A percentile compares a stretch with the other conserved stretches of the same genome.
phyloP scores from a whole-genome alignment of 2,113 vertebrate genomes.

The Vireo altiloquus region DNA sequence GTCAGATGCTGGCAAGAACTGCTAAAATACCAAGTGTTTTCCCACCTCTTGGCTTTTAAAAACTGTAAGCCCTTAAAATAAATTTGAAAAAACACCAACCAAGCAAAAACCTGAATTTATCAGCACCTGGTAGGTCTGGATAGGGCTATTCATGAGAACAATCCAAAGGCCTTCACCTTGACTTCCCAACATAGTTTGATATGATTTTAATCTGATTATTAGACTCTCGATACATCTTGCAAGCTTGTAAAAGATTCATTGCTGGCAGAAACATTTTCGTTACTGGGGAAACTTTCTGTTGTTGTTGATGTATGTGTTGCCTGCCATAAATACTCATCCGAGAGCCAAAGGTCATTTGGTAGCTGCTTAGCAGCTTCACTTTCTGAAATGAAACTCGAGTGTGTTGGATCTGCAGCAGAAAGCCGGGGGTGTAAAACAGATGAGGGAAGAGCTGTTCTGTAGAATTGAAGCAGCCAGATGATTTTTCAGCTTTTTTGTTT shows the following conservation, averaged over 20 bases:
- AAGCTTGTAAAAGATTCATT: conserved; percentile 67
- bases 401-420: neutral
- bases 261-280: conserved; percentile 55
- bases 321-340: conserved; percentile 57
- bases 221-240: conserved; percentile 52
- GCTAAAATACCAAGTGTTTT: neutral
- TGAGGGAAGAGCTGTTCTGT: neutral
- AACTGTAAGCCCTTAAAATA: conserved; percentile 29
- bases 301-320: conserved; percentile 54
- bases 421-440: neutral
- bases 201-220: conserved; percentile 71
- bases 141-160: conserved; percentile 55
- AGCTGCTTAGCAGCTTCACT: conserved; percentile 60
- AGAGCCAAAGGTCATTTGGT: conserved; percentile 64
- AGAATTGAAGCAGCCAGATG: neutral
- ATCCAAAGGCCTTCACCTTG: conserved; percentile 63
- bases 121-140: conserved; percentile 35
- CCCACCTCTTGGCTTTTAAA: conserved; percentile 25
- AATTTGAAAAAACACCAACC: conserved; percentile 47
- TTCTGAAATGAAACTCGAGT: conserved; percentile 55
- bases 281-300: conserved; percentile 50
- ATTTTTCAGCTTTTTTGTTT: neutral
- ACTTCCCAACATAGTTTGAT: conserved; percentile 56
- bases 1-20: neutral
- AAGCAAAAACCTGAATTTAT: conserved; percentile 54